Evolutionary conservation across 2,888 invertebrate genomes (phyloP).

Genomic region (Holacanthella duospinosa): DNA sequence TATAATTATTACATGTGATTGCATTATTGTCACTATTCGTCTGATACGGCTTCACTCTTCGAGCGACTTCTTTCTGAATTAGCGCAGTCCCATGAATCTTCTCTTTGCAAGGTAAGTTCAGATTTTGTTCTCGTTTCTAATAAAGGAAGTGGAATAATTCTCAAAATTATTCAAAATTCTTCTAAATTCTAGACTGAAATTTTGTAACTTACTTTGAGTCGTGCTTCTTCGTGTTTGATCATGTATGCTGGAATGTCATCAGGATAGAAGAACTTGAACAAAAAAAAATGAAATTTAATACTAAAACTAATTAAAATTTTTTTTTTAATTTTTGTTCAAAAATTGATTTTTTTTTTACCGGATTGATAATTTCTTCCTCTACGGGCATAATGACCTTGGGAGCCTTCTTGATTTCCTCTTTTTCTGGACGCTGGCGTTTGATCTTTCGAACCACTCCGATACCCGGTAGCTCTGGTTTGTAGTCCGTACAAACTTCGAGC

Average conservation of each 20-base stretch:
- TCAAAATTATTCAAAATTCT: background rate
- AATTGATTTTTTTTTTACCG: too few relatives aligned
- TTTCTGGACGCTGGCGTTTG: constrained; percentile 10
- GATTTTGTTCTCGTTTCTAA: constrained; percentile 20
- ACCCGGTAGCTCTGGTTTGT: constrained; percentile 1
- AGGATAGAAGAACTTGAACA: constrained; percentile 30
- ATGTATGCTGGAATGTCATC: constrained; percentile 28
- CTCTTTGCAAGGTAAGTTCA: constrained; percentile 22
- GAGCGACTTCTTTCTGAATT: background rate
- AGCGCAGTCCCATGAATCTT: constrained; percentile 12
- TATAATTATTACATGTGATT: background rate
- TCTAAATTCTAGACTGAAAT: background rate
- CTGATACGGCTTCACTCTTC: constrained; percentile 4
- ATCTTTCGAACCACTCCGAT: constrained; percentile 4
- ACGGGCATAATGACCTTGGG: constrained; percentile 22
- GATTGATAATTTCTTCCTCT: constrained; percentile 31
- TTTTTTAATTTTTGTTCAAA: too few relatives aligned
- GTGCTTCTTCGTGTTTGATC: constrained; percentile 18
- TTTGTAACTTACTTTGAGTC: constrained; percentile 19
- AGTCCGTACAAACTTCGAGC: background rate
- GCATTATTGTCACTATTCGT: background rate
- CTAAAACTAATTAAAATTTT: too few relatives aligned
- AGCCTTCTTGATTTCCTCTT: constrained; percentile 1
- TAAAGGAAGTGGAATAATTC: too few relatives aligned
- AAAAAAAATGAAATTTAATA: too few relatives aligned